Evolutionary conservation across 2,888 invertebrate species (phyloP).

Genomic region (Diarsia mendica): DNA sequence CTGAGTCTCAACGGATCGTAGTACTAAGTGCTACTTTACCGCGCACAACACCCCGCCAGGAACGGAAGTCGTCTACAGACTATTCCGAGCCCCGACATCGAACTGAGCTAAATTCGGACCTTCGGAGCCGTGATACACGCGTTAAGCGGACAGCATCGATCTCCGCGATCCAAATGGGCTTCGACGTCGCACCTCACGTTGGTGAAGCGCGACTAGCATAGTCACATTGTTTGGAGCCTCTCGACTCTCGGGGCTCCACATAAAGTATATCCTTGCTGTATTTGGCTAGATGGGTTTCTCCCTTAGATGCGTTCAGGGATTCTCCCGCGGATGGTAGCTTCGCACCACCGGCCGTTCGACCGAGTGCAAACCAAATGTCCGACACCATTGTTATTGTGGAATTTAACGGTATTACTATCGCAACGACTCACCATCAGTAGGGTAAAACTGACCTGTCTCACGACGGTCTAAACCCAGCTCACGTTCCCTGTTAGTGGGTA

Average conservation of each 20-base stretch:
- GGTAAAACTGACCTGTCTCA: constrained; percentile 92
- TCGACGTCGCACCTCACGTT: constrained; percentile 77
- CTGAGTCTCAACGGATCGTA: constrained; percentile 91
- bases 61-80: constrained; percentile 90
- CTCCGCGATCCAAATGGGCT: constrained; percentile 78
- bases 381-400: constrained; percentile 91
- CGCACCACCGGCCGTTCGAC: constrained; percentile 91
- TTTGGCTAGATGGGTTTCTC: constrained; percentile 88
- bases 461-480: constrained; percentile 92
- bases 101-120: constrained; percentile 50
- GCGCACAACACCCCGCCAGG: constrained; percentile 59
- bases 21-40: constrained; percentile 61
- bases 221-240: constrained; percentile 69
- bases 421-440: constrained; percentile 89
- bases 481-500: constrained; percentile 92
- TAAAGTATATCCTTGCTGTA: constrained; percentile 81
- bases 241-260: constrained; percentile 78
- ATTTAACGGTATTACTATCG: constrained; percentile 90
- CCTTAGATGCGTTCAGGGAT: constrained; percentile 83
- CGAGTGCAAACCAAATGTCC: constrained; percentile 91
- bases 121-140: constrained; percentile 68
- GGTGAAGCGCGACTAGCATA: constrained; percentile 72
- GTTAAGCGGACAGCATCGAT: constrained; percentile 74
- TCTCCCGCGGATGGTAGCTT: constrained; percentile 90
- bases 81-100: constrained; percentile 43